Base-by-base conservation (phyloP, 2,888 invertebrate genomes). In the Pseudoips prasinana region DNA sequence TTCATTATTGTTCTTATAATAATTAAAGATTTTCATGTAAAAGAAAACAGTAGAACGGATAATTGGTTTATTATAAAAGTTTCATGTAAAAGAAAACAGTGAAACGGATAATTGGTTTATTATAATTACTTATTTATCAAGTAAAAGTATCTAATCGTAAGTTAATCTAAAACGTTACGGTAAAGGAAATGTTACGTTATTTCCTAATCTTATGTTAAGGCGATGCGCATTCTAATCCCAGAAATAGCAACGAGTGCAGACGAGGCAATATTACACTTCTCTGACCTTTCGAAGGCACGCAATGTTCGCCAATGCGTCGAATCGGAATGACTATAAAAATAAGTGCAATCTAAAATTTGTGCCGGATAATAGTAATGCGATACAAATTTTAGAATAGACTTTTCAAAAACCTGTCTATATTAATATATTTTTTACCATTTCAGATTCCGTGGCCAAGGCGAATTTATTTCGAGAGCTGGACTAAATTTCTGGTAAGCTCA, bases 401-500 rank as follows among this genome's bases (percentile, higher is more conserved):
- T n/a, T n/a, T n/a, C n/a, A n/a, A 14, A 14, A 14, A 14, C 14
- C 14, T 14, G 14, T 6, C 20, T 30, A 1, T 25, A 7, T 22
- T 10, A 23, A 6, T 5, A 14, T 14, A 14, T 14, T 14, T 14
- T 14, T 14, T 49, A 33, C 48, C 31, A 22, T 73, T 73, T 19
- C 65, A 73, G 74, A 72, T 71, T 64, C 46, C 53, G 42, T 36
- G 41, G 35, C 44, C 45, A 44, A 39, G 30, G 46, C 38, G 38
- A 30, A 37, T 58, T 60, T 52, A 45, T 46, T 52, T 49, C 45
- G 45, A 55, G 68, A 67, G 55, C 56, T 58, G 58, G 60, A 60
- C 50, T 59, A 44, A 68, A 51, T 46, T 56, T 61, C 51, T 51
- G 63, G 73, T 73, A 48, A 73, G 71, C 38, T 42, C 35, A 41